Evolutionary conservation across 2,888 invertebrate species (phyloP).

Genomic region (Tiliacea aurago): DNA sequence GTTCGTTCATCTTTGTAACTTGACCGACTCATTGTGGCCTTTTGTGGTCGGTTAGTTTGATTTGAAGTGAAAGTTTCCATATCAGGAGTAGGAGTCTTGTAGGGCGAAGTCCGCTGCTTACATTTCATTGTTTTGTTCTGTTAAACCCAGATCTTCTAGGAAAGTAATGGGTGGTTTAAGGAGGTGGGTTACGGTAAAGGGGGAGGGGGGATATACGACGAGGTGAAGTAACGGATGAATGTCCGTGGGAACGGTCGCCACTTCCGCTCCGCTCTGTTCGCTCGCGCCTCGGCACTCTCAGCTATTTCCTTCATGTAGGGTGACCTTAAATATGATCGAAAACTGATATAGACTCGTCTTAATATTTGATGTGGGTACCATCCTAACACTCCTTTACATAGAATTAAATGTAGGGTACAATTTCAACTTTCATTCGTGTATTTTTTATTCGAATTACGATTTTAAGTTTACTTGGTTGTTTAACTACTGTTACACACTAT

Average conservation of each 20-base stretch:
- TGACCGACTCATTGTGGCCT: constrained; percentile 30
- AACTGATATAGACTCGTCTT: constrained; percentile 13
- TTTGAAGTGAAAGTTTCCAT: constrained; percentile 22
- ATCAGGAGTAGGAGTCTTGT: constrained; percentile 4
- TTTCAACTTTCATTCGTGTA: not conserved
- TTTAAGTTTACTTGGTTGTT: not conserved
- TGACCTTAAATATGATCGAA: constrained; percentile 71
- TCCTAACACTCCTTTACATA: not conserved
- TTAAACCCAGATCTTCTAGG: constrained; percentile 52
- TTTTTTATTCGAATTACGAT: not conserved
- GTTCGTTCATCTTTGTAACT: constrained; percentile 41
- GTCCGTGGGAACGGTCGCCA: constrained; percentile 90
- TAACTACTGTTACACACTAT: not conserved
- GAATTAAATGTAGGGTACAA: not conserved
- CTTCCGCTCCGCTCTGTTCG: constrained; percentile 86
- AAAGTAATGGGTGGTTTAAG: constrained; percentile 58
- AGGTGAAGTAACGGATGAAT: constrained; percentile 89
- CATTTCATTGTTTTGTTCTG: constrained; percentile 30
- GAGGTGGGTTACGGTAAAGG: constrained; percentile 51
- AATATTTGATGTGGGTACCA: not conserved
- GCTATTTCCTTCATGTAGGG: constrained; percentile 89
- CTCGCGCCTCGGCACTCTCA: constrained; percentile 84
- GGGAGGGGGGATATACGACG: constrained; percentile 67
- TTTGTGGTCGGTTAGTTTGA: constrained; percentile 5
- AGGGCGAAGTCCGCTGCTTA: constrained; percentile 27